A percentile compares a stretch with the other conserved stretches of the same genome.
Conservation (phyloP, 1,140 invertebrate species). For the Melitaea cinxia region DNA sequence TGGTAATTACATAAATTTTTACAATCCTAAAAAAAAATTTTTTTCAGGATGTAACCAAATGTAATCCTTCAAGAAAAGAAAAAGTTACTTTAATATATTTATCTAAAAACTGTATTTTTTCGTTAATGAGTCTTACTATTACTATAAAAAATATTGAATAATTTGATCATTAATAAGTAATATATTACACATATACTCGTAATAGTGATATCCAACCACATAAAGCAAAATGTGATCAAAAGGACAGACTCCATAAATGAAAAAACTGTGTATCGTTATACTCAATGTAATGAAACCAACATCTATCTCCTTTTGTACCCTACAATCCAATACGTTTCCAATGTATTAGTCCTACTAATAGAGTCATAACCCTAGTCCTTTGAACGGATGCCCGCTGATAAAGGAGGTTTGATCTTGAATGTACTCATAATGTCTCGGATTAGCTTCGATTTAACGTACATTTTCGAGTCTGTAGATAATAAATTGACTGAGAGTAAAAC, state of each 20-base stretch:
- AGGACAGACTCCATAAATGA: slow-evolving; percentile 4
- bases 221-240: neutral
- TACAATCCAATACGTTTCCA: slow-evolving; percentile 50
- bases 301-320: slow-evolving; percentile 44
- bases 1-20: too few relatives aligned
- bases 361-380: slow-evolving; percentile 50
- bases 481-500: neutral
- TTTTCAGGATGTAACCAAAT: too few relatives aligned
- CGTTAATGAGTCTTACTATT: too few relatives aligned
- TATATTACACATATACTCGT: too few relatives aligned
- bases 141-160: too few relatives aligned
- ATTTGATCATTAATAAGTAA: too few relatives aligned
- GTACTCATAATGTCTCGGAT: slow-evolving; percentile 24
- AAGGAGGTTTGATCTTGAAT: slow-evolving; percentile 12
- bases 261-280: slow-evolving; percentile 14
- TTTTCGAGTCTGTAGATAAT: neutral
- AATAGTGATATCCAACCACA: neutral
- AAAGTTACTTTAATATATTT: too few relatives aligned
- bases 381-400: slow-evolving; percentile 34
- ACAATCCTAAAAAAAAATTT: too few relatives aligned
- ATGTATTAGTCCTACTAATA: slow-evolving; percentile 52
- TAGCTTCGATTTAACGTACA: slow-evolving; percentile 9
- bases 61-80: too few relatives aligned
- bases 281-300: slow-evolving; percentile 28
- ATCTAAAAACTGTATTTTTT: too few relatives aligned